phyloP scores from a whole-genome alignment of 2,797 vertebrate species.

The Psittacula derbiana region DNA sequence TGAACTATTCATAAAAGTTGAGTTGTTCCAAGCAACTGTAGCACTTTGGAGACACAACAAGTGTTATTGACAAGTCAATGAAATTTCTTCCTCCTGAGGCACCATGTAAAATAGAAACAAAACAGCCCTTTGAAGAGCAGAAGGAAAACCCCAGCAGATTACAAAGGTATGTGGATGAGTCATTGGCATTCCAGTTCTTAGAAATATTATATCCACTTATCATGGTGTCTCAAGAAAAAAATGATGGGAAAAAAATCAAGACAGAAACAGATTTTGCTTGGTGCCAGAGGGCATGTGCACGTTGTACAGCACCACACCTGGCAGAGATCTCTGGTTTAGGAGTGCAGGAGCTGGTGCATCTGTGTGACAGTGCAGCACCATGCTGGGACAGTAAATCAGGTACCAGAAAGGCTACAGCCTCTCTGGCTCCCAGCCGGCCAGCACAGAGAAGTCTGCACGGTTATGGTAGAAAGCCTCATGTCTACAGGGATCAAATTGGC shows the following conservation, averaged over 20 bases:
- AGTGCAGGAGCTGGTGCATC: background rate
- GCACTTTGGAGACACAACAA: background rate
- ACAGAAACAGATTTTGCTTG: background rate
- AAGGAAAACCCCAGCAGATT: slow-evolving; percentile 32
- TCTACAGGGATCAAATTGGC: background rate
- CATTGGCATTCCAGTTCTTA: background rate
- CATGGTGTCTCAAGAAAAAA: background rate
- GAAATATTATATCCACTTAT: background rate
- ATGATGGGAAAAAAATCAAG: background rate
- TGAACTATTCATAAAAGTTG: background rate
- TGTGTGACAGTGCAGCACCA: background rate
- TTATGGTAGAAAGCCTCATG: background rate
- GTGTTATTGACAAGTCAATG: background rate
- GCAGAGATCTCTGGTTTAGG: background rate
- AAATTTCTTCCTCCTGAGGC: background rate
- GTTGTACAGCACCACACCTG: background rate
- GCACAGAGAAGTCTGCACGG: background rate
- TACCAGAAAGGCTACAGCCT: background rate
- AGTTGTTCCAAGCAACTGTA: background rate
- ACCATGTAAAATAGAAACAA: background rate
- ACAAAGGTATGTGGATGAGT: background rate
- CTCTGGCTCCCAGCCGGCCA: background rate
- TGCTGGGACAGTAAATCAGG: background rate
- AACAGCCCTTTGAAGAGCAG: background rate
- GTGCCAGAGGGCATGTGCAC: background rate